Conservation (phyloP, 2,797 vertebrate species). For the Dermochelys coriacea region DNA sequence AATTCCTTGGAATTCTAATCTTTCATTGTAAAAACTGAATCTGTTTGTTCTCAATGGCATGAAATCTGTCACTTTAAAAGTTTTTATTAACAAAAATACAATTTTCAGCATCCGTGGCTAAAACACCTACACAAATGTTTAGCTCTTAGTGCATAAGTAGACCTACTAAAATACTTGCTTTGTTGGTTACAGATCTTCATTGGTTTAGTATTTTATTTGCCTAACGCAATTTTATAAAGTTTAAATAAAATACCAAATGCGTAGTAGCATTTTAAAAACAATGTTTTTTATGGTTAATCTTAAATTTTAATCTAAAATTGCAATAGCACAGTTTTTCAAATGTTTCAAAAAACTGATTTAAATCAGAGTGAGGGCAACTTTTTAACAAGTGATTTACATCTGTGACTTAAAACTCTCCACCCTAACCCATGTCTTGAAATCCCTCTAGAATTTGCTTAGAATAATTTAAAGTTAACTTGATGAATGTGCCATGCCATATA, state of each 20-base stretch:
- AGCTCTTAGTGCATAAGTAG: background rate
- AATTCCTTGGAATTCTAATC: background rate
- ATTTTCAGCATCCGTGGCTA: background rate
- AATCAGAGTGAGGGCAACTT: background rate
- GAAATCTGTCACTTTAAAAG: no score
- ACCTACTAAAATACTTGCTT: background rate
- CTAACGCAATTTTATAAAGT: background rate
- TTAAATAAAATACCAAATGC: background rate
- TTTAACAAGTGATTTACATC: background rate
- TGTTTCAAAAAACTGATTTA: background rate
- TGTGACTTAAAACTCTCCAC: background rate
- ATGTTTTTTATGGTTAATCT: background rate
- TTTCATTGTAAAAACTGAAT: background rate
- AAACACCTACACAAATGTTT: background rate
- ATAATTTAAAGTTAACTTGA: background rate
- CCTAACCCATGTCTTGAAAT: background rate
- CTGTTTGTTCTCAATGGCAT: no score
- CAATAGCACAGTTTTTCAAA: background rate
- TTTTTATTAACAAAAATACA: background rate
- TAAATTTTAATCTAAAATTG: background rate
- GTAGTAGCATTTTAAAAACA: background rate
- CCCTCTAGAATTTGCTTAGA: background rate
- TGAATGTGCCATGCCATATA: background rate
- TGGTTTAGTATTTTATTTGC: background rate
- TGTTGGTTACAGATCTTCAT: background rate